A percentile compares a stretch with the other conserved stretches of the same genome.
phyloP scores from a whole-genome alignment of 1,140 invertebrate genomes.

The Ectropis grisescens region DNA sequence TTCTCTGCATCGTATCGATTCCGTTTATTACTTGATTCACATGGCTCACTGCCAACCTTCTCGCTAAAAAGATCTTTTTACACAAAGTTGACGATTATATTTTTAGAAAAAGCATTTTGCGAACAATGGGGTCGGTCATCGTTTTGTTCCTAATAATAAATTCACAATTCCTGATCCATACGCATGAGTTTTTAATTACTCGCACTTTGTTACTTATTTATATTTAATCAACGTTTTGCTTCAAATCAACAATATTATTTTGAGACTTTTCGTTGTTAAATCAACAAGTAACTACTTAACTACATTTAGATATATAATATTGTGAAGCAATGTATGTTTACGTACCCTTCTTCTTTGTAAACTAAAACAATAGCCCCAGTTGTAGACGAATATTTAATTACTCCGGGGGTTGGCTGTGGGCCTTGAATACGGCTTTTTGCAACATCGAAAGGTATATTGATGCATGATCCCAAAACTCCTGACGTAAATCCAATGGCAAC shows the following conservation, averaged over 20 bases:
- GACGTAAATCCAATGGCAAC: slow-evolving; percentile 87
- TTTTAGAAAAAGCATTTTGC: neutral
- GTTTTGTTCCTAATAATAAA: too few species aligned
- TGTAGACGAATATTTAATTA: slow-evolving; percentile 85
- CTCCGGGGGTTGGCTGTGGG: slow-evolving; percentile 81
- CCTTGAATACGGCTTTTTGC: slow-evolving; percentile 96
- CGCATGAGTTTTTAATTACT: too few species aligned
- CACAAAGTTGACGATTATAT: neutral
- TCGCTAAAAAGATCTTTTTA: neutral
- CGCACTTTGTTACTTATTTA: too few species aligned
- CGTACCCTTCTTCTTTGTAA: slow-evolving; percentile 89
- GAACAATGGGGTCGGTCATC: too few species aligned
- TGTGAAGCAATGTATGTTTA: slow-evolving; percentile 13
- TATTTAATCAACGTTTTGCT: too few species aligned
- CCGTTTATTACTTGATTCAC: too few species aligned
- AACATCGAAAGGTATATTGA: slow-evolving; percentile 97
- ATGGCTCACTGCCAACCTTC: neutral
- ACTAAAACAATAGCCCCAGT: slow-evolving; percentile 81
- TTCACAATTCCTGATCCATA: too few species aligned
- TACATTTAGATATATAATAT: too few species aligned
- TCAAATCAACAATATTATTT: too few species aligned
- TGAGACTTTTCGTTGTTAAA: too few species aligned
- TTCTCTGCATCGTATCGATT: too few species aligned
- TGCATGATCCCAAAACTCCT: slow-evolving; percentile 85
- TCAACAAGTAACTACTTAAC: too few species aligned